A percentile compares a stretch with the other conserved stretches of the same genome.
Conservation (phyloP, 2,797 vertebrate genomes). For the Hapalemur alaotrensis region DNA sequence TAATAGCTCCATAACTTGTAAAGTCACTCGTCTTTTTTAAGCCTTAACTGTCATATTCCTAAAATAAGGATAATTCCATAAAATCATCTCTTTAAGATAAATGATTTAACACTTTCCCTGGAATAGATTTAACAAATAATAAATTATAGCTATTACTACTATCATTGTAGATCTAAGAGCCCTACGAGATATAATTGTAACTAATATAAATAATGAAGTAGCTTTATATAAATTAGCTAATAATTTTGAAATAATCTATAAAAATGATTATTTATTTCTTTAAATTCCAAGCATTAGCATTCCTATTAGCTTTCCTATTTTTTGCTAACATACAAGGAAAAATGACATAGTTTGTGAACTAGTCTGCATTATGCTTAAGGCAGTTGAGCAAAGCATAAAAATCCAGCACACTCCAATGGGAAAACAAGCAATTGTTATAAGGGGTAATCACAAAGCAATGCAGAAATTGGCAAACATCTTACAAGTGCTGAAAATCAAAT, state of each 20-base stretch:
- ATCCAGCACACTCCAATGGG: background rate
- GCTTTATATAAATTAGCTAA: background rate
- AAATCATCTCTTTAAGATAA: background rate
- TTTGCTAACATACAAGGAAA: conserved; percentile 10
- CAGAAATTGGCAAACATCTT: background rate
- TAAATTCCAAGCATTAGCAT: background rate
- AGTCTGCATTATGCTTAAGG: background rate
- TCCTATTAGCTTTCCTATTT: background rate
- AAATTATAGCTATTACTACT: background rate
- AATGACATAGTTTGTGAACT: background rate
- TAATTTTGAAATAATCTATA: conserved; percentile 2
- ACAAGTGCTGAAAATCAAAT: conserved; percentile 26
- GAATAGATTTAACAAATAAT: background rate
- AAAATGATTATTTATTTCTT: background rate
- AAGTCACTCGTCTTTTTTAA: background rate
- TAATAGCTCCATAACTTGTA: background rate
- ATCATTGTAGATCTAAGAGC: background rate
- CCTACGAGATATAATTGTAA: background rate
- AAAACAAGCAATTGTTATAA: background rate
- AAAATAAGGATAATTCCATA: background rate
- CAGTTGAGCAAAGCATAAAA: background rate
- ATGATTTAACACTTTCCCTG: background rate
- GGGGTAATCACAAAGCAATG: conserved; percentile 17
- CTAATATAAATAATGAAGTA: background rate
- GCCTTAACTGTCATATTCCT: background rate